Percentiles rank a stretch among this genome's conserved stretches.
These are phyloP conservation scores for Apamea epomidion DNA, from an alignment of 2,888 invertebrate genomes.

Conservation along the genomic window DNA sequence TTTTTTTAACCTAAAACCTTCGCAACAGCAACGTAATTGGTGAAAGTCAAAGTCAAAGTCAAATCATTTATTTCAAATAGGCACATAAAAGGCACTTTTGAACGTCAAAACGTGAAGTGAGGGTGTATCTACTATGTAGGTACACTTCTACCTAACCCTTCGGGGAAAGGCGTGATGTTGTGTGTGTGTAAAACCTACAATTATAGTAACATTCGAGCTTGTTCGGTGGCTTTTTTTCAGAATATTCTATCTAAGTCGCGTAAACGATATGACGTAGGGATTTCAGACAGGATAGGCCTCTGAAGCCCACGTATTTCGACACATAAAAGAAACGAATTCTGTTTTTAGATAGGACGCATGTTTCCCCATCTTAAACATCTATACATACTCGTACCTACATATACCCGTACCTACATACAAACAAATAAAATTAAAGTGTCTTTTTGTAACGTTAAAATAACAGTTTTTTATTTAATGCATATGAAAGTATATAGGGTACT, in stretches of 20 bases:
- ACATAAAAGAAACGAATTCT: not conserved
- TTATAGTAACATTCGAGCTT: not conserved
- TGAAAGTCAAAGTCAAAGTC: too few relatives aligned
- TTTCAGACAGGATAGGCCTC: not conserved
- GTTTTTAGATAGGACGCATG: not conserved
- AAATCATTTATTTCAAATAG: too few relatives aligned
- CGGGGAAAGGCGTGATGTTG: not conserved
- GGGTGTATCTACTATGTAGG: not conserved
- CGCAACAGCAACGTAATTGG: not conserved
- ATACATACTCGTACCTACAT: too few relatives aligned
- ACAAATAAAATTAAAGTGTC: not conserved
- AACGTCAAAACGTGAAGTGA: too few relatives aligned
- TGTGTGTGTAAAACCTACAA: not conserved
- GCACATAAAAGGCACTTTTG: too few relatives aligned
- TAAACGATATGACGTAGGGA: not conserved
- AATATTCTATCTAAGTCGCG: not conserved
- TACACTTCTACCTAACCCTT: not conserved
- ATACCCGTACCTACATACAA: not conserved
- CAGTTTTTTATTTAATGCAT: not conserved
- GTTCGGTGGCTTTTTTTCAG: not conserved
- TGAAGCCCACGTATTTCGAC: slow-evolving; percentile 2
- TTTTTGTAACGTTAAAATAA: not conserved
- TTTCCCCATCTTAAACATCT: not conserved
- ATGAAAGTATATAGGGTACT: not conserved
- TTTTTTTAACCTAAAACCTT: not conserved